A percentile compares a stretch with the other conserved stretches of the same genome.
Evolutionary conservation across 2,797 vertebrate species (phyloP).

Genomic region (Tympanoctomys barrerae): DNA sequence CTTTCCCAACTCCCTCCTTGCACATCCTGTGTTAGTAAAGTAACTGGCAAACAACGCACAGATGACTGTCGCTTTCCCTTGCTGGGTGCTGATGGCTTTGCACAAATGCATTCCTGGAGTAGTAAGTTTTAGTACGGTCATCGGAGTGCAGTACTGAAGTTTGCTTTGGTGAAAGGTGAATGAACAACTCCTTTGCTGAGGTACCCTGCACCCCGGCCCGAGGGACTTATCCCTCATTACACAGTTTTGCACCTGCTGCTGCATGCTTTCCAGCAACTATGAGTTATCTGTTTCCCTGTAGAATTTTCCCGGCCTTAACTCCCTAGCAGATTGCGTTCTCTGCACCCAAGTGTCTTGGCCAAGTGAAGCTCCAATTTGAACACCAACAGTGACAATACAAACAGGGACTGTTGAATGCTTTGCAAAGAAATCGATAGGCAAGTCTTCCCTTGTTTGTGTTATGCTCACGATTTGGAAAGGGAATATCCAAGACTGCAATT

Average conservation of each 20-base stretch:
- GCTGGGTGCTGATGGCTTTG: background rate
- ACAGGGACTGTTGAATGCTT: background rate
- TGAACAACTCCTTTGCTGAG: background rate
- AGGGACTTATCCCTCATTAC: background rate
- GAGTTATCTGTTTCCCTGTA: fast-evolving
- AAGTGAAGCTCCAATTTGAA: background rate
- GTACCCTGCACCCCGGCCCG: fast-evolving
- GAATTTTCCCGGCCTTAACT: background rate
- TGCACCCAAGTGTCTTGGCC: background rate
- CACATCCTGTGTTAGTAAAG: background rate
- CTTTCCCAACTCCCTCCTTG: fast-evolving
- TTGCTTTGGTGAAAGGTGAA: too few relatives aligned
- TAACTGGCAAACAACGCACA: background rate
- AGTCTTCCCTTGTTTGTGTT: background rate
- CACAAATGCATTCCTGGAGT: background rate
- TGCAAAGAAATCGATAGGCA: background rate
- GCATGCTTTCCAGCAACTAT: fast-evolving
- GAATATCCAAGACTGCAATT: too few relatives aligned
- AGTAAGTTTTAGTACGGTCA: fast-evolving
- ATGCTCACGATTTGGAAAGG: background rate
- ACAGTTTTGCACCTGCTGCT: background rate
- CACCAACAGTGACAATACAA: background rate
- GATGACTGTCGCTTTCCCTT: background rate
- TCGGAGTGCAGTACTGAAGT: fast-evolving
- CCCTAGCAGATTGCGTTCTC: too few relatives aligned